These are phyloP conservation scores for Aphelinus certus DNA, from an alignment of 1,140 invertebrate species.

Conservation along the genomic window DNA sequence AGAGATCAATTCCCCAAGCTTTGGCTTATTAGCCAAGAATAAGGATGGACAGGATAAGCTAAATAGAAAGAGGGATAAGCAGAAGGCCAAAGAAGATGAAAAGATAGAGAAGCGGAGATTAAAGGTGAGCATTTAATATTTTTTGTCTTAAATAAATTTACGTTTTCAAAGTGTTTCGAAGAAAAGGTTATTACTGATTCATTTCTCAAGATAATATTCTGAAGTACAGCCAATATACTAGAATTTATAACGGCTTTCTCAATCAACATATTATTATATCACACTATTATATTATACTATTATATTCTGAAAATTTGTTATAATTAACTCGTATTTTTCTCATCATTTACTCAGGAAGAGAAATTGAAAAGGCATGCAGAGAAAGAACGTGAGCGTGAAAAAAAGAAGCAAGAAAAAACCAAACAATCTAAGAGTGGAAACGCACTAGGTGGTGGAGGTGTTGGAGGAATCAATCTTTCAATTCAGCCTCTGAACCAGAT, in stretches of 20 bases:
- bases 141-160: no score
- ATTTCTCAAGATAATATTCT: neutral
- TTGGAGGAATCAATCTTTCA: constrained; percentile 60
- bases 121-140: constrained; percentile 59
- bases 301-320: no score
- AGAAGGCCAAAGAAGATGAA: constrained; percentile 81
- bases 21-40: constrained; percentile 70
- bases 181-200: neutral
- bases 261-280: no score
- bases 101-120: constrained; percentile 77
- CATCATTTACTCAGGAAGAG: constrained; percentile 66
- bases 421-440: constrained; percentile 66
- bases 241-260: neutral
- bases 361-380: constrained; percentile 76
- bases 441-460: constrained; percentile 44
- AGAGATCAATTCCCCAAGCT: constrained; percentile 77
- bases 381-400: constrained; percentile 77
- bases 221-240: neutral
- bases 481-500: constrained; percentile 63
- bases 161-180: no score
- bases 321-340: no score
- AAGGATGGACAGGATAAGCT: constrained; percentile 75
- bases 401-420: constrained; percentile 77
- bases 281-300: no score
- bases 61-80: constrained; percentile 74